Conservation (phyloP, 1,140 invertebrate species). For the Drosophila sp. region DNA sequence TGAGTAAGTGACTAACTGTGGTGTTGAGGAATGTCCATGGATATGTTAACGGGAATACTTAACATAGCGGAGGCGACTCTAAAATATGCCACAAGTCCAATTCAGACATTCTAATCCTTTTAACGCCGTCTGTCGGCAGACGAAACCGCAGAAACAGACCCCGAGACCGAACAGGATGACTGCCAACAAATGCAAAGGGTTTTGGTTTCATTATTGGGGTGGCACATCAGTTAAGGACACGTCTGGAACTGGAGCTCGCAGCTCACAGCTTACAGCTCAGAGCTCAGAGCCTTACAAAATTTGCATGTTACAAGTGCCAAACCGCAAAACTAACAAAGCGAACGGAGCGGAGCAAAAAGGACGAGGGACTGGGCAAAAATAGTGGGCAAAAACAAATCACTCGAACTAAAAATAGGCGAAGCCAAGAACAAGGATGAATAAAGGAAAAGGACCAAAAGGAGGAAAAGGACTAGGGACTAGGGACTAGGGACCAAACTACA, state of each 20-base stretch:
- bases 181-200: constrained; percentile 16
- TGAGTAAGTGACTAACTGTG: no score
- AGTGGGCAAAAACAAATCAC: constrained; percentile 77
- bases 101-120: constrained; percentile 72
- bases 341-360: constrained; percentile 23
- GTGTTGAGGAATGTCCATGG: not conserved
- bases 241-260: constrained; percentile 18
- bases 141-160: constrained; percentile 43
- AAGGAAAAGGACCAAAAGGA: constrained; percentile 15
- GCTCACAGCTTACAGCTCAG: no score
- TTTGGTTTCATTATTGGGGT: constrained; percentile 60
- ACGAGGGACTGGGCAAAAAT: constrained; percentile 23
- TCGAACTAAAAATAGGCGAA: constrained; percentile 74
- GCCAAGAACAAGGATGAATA: constrained; percentile 33
- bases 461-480: constrained; percentile 17
- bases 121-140: constrained; percentile 38
- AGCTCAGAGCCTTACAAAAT: constrained; percentile 47
- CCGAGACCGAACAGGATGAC: not conserved
- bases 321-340: constrained; percentile 67
- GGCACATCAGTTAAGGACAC: constrained; percentile 35
- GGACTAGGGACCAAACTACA: no score
- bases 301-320: constrained; percentile 66
- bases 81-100: constrained; percentile 48
- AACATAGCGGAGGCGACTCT: not conserved
- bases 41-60: not conserved